Base-by-base conservation (phyloP, 2,797 vertebrate genomes). In the Xenopus petersii region DNA sequence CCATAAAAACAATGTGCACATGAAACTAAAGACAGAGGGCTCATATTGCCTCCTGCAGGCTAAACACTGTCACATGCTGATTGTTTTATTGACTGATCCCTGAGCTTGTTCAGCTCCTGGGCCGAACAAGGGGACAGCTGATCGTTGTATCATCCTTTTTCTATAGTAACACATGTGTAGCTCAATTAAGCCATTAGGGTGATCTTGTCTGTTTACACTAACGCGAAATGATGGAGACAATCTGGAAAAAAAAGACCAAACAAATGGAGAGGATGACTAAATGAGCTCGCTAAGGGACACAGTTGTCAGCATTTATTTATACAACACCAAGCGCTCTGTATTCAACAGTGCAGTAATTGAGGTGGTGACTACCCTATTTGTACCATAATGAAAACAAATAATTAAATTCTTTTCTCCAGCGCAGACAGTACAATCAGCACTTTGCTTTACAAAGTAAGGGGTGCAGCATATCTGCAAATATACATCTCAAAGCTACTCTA, bases 131-230 rank as follows among this genome's bases (percentile, higher is more conserved):
- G 26, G 70, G 66, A 51, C 47, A 47, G 36, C 9, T 48, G 47
- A 79, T 74, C 74, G 77, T 65, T 74, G 60, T 30, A 79, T 74
- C 77, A 61, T 33, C 70, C 62, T 66, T 60, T 30, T 62, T 70
- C 67, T 70, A 24, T 66, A 74, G 67, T 65, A 70, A 70, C 67
- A 66, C 77, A 74, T 51, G 71, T 73, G 61, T 70, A 61, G 71
- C 62, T 79, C 77, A 74, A 79, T 79, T 74, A 79, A 79, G 61
- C 55, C 66, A 79, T 79, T 79, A 74, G 47, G 49, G 11, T 15
- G 2, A 59, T 16, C 51, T 69, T 13, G 65, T 64, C 71, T 65
- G 42, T 73, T 79, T 65, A 74, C 66, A 61, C 61, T 4, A 46
- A 70, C 33, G 46, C 12, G 42, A 54, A 55, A 30, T 30, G 33